Evolutionary conservation across 1,140 invertebrate species (phyloP).

Genomic region (Drosophila ironensis): DNA sequence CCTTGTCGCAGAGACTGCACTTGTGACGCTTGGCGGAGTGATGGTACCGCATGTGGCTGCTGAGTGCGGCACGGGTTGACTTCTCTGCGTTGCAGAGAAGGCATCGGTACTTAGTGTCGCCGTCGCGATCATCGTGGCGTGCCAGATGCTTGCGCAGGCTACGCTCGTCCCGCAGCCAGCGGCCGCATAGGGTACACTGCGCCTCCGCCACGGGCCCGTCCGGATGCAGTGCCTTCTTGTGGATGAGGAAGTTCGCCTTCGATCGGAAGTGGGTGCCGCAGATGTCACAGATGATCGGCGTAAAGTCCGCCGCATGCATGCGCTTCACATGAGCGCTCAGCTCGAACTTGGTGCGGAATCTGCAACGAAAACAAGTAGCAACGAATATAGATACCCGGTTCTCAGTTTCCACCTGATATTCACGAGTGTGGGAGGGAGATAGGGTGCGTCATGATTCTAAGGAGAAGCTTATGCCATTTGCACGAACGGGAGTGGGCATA

Average conservation of each 20-base stretch:
- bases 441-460: no score
- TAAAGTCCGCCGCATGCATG: constrained; percentile 64
- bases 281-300: constrained; percentile 70
- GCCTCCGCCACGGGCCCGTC: constrained; percentile 68
- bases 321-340: constrained; percentile 60
- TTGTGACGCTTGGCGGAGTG: constrained; percentile 65
- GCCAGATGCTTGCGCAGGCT: constrained; percentile 68
- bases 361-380: not conserved
- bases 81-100: constrained; percentile 64
- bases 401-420: no score
- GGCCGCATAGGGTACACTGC: constrained; percentile 63
- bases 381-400: no score
- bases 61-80: constrained; percentile 64
- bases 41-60: constrained; percentile 73
- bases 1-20: constrained; percentile 71
- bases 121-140: constrained; percentile 59
- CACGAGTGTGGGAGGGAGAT: no score
- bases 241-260: constrained; percentile 67
- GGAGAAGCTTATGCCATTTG: no score
- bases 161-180: constrained; percentile 73
- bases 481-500: no score
- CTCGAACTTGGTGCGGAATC: constrained; percentile 57
- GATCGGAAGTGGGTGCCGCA: constrained; percentile 68
- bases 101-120: constrained; percentile 63
- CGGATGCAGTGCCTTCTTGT: constrained; percentile 68